These are phyloP conservation scores for Diachasmimorpha longicaudata DNA, from an alignment of 1,140 invertebrate species.

Conservation along the genomic window DNA sequence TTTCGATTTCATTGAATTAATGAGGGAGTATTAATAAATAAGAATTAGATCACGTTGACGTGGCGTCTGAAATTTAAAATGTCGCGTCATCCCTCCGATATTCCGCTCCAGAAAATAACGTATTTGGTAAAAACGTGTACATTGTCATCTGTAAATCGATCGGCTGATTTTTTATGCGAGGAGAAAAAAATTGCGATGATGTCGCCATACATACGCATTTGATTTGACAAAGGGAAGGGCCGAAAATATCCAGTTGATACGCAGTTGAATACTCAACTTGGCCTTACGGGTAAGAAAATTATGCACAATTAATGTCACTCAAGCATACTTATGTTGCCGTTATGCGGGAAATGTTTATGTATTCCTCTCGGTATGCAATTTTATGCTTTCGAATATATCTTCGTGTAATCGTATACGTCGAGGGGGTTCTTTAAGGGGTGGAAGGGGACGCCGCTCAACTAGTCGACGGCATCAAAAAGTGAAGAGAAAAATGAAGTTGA, in stretches of 20 bases:
- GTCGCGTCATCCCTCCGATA: background rate
- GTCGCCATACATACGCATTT: slow-evolving; percentile 4
- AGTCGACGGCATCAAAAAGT: background rate
- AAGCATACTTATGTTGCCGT: slow-evolving; percentile 41
- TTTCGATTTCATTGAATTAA: no score
- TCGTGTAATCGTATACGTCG: background rate
- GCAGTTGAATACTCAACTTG: slow-evolving; percentile 4
- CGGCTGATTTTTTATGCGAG: slow-evolving; percentile 23
- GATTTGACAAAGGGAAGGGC: slow-evolving; percentile 11
- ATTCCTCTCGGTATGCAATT: slow-evolving; percentile 22
- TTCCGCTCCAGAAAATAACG: background rate
- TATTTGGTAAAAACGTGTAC: background rate
- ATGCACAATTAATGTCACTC: slow-evolving; percentile 45
- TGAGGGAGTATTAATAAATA: no score
- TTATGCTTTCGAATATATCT: slow-evolving; percentile 26
- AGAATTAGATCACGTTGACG: background rate
- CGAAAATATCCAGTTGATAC: slow-evolving; percentile 22
- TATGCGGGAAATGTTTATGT: slow-evolving; percentile 41
- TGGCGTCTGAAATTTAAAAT: background rate
- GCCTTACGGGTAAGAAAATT: slow-evolving; percentile 28
- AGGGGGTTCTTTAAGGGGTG: background rate
- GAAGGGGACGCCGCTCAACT: background rate
- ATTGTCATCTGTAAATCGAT: background rate
- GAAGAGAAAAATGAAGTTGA: no score
- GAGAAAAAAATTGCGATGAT: slow-evolving; percentile 19